A percentile compares a stretch with the other conserved stretches of the same genome.
These are phyloP conservation scores for Pimephales promelas DNA, from an alignment of 2,113 vertebrate genomes.

Conservation along the genomic window DNA sequence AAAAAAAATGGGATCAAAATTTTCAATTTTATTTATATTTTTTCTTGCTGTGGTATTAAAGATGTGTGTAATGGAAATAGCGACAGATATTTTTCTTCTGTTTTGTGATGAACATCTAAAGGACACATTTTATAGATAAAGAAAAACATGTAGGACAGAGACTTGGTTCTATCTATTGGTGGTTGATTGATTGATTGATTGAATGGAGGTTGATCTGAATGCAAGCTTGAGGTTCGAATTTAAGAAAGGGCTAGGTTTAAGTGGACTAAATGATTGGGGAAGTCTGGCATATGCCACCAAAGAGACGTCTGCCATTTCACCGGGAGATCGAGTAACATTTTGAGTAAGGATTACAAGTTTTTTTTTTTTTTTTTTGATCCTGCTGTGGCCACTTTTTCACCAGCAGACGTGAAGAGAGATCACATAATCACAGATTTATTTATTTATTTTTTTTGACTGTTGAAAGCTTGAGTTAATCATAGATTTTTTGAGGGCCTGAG, in stretches of 20 bases:
- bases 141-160: not conserved
- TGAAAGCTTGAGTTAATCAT: slow-evolving; percentile 3
- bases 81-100: too few relatives aligned
- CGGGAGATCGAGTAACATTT: too few relatives aligned
- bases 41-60: not conserved
- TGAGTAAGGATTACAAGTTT: not conserved
- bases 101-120: too few relatives aligned
- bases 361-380: too few relatives aligned
- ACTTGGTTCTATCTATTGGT: not conserved
- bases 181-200: not conserved
- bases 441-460: slow-evolving; percentile 21
- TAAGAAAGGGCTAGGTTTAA: not conserved
- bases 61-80: not conserved
- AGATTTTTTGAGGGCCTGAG: not conserved
- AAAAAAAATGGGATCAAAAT: not conserved
- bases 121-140: not conserved
- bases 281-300: not conserved
- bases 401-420: not conserved
- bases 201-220: not conserved
- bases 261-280: not conserved
- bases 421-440: slow-evolving; percentile 5
- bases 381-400: not conserved
- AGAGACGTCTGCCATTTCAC: not conserved
- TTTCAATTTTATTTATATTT: too few relatives aligned
- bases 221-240: not conserved